Evolutionary conservation across 2,797 vertebrate species (phyloP), one percentile per base, ranked within the genome.

Genomic region (Denticeps clupeoides): DNA sequence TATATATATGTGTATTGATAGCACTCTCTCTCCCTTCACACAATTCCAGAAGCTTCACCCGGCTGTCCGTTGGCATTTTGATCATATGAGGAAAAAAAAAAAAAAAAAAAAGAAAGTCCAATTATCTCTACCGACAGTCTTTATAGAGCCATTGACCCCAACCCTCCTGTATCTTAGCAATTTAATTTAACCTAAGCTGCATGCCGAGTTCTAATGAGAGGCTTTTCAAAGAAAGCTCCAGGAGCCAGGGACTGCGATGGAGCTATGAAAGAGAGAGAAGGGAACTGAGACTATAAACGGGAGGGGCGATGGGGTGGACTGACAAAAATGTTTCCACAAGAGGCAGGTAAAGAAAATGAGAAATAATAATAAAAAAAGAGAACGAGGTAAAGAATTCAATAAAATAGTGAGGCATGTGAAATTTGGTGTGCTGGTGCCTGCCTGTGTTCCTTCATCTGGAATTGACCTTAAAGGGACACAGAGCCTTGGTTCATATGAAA

Each of bases 181-280:
- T 83, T 79, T 79, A 76, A 75, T 82, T 74, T 81, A 77, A 82
- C 80, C 81, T 63, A 12, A 51, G 63, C 64, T 64, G 69, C 53
- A 67, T 70, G 70, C 65, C 62, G 65, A 21, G 64, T 51, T 67
- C 67, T 82, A 82, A 84, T 84, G 79, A 79, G 71, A 72, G 69
- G 67, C 60, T 53, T 80, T 79, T 82, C 69, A 75, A 74, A 78
- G 69, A 62, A 71, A 73, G 69, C 57, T 74, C 60, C 22, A 1
- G 58, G 29, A 53, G 48, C 24, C 13, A 27, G 12, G 41, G 42
- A 12, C 32, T 55, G 49, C 43, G 21, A 12, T 41, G 15, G 6
- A 3, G 22, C 10, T 37, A n/a, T 41, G 16, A 27, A 27, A 27
- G 32, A 28, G 44, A 28, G 32, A 45, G 15, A 19, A n/a, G 29